These are phyloP conservation scores for Trematocara marginatum DNA, from an alignment of 2,113 vertebrate genomes.

Conservation along the genomic window DNA sequence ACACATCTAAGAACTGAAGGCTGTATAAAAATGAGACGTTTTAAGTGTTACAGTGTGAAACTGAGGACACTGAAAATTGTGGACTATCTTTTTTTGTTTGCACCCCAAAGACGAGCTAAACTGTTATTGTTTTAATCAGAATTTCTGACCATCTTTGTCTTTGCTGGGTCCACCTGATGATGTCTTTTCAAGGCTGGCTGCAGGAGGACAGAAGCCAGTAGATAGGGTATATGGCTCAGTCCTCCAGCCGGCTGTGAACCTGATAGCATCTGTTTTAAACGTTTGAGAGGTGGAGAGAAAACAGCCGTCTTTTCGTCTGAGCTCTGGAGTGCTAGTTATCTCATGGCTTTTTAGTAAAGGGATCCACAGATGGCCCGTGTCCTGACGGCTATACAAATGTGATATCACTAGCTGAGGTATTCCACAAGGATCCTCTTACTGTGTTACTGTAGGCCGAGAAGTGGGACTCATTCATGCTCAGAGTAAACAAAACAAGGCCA, in stretches of 20 bases:
- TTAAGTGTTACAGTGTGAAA: background rate
- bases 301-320: conserved; percentile 42
- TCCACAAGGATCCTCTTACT: conserved; percentile 15
- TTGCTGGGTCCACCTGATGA: conserved; percentile 34
- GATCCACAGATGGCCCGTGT: conserved; percentile 54
- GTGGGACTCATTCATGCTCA: conserved; percentile 19
- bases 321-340: conserved; percentile 59
- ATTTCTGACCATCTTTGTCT: background rate
- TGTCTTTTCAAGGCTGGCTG: conserved; percentile 58
- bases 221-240: conserved; percentile 54
- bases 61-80: too few species aligned
- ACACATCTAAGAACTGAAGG: background rate
- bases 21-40: background rate
- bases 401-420: conserved; percentile 36
- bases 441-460: conserved; percentile 11
- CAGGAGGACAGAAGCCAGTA: conserved; percentile 44
- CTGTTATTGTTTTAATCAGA: background rate
- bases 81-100: background rate
- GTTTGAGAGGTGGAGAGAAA: conserved; percentile 32
- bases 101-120: background rate
- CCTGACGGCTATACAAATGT: conserved; percentile 56
- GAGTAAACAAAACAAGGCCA: conserved; percentile 42
- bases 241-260: conserved; percentile 63
- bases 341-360: conserved; percentile 51
- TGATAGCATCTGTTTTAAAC: conserved; percentile 73